Base-by-base conservation (phyloP, 2,888 invertebrate genomes). In the Patella pellucida region DNA sequence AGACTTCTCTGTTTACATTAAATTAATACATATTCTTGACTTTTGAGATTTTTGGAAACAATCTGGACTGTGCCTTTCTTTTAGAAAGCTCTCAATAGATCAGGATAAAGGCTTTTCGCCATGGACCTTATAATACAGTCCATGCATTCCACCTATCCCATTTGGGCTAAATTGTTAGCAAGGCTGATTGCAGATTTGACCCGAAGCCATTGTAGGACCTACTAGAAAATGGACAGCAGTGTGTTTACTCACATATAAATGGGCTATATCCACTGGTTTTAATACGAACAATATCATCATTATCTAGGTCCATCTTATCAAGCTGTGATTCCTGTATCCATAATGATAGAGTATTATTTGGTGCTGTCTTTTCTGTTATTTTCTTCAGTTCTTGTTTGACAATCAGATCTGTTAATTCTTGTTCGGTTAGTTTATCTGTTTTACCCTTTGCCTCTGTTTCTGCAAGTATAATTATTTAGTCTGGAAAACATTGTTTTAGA, bases 371-470 rank as follows among this genome's bases (percentile, higher is more conserved):
- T n/a, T 73, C 74, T n/a, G 82, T 81, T 31, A 81, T 69, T 12
- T 69, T 54, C 12, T 76, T 73, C 69, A 88, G 75, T 4, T 85
- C 84, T 23, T 79, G 68, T 31, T 81, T 79, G 16, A 76, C 73
- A n/a, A 87, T 52, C n/a, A 86, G 68, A 9, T 79, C 69, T 50
- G 75, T 69, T 41, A 84, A 78, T 72, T 87, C 83, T 15, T 81
- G 78, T n/a, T 78, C 70, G 3, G 81, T 78, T 23, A 89, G 75
- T 23, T 69, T 72, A 76, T 88, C 89, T 52, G 86, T 84, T 51
- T 84, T 75, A 11, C 88, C 89, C 76, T 87, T 88, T 1, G 87
- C 84, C 71, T 84, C 84, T 9, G 83, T 83, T 71, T 86, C 89
- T 88, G 81, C 14, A 69, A 74, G 69, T 62, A 72, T 23, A 31